These are phyloP conservation scores for Poecile atricapillus DNA, from an alignment of 2,113 vertebrate species.

Conservation along the genomic window DNA sequence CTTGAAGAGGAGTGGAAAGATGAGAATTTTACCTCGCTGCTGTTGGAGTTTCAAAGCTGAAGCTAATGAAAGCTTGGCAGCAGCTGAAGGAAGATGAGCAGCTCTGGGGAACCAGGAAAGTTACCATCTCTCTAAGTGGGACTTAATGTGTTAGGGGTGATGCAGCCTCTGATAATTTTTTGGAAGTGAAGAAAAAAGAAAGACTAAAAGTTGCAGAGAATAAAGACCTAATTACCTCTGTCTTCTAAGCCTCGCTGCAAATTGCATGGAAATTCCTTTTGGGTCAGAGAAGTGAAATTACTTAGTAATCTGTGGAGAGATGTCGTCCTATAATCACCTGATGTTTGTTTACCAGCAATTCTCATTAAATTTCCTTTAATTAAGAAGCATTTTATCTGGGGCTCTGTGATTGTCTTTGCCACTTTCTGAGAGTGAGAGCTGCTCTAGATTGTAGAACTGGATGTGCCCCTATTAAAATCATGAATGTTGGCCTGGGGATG, in stretches of 20 bases:
- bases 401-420: neutral
- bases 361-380: constrained; percentile 60
- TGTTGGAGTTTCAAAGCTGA: neutral
- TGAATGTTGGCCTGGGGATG: neutral
- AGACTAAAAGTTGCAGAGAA: constrained; percentile 12
- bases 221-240: constrained; percentile 63
- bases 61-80: neutral
- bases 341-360: constrained; percentile 65
- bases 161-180: constrained; percentile 35
- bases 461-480: neutral
- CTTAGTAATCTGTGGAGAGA: constrained; percentile 49
- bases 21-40: neutral
- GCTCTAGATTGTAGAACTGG: neutral
- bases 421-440: neutral
- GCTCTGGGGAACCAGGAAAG: neutral
- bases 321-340: constrained; percentile 58
- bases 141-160: neutral
- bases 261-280: constrained; percentile 56
- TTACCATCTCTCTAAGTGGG: neutral
- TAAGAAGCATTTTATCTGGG: constrained; percentile 9
- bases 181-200: neutral
- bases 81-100: neutral
- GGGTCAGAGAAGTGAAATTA: constrained; percentile 63
- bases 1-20: neutral
- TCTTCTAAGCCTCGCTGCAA: constrained; percentile 51